These are phyloP conservation scores for Aplochiton taeniatus DNA, from an alignment of 2,797 vertebrate genomes.

Conservation along the genomic window DNA sequence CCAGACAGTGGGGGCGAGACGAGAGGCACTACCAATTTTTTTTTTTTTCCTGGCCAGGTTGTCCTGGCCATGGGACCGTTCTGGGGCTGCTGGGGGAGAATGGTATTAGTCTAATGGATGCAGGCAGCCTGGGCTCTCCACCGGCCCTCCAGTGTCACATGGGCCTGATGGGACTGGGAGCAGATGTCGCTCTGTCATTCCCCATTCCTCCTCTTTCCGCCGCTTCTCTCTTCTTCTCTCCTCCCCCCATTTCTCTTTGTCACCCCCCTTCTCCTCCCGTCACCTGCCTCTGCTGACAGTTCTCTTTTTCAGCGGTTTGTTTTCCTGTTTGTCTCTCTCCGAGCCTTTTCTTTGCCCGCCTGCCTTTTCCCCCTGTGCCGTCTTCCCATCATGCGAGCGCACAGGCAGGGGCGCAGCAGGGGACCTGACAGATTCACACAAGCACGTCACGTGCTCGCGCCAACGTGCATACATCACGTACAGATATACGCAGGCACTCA, in stretches of 20 bases:
- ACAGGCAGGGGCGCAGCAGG: neutral
- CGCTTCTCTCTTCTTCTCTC: neutral
- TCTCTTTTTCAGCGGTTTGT: conserved; percentile 4
- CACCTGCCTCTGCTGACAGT: neutral
- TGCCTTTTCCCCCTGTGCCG: neutral
- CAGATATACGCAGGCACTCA: neutral
- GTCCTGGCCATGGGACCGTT: neutral
- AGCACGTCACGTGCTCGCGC: neutral
- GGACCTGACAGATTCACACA: conserved; percentile 4
- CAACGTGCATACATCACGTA: neutral
- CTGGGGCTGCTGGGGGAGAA: conserved; percentile 22
- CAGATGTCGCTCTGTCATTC: conserved; percentile 43
- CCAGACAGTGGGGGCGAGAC: no score
- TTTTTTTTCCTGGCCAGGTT: no score
- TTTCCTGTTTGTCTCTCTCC: conserved; percentile 6
- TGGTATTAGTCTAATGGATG: conserved; percentile 50
- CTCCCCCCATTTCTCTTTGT: conserved; percentile 27
- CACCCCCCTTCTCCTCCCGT: neutral
- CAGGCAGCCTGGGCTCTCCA: conserved; percentile 33
- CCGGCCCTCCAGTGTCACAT: conserved; percentile 45
- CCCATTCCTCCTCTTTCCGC: neutral
- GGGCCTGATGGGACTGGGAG: conserved; percentile 40
- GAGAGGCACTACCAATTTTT: no score
- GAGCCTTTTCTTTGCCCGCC: no score
- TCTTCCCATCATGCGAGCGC: neutral